Conservation (phyloP, 35 echinoderm and acorn worm species). For the Apostichopus californicus region DNA sequence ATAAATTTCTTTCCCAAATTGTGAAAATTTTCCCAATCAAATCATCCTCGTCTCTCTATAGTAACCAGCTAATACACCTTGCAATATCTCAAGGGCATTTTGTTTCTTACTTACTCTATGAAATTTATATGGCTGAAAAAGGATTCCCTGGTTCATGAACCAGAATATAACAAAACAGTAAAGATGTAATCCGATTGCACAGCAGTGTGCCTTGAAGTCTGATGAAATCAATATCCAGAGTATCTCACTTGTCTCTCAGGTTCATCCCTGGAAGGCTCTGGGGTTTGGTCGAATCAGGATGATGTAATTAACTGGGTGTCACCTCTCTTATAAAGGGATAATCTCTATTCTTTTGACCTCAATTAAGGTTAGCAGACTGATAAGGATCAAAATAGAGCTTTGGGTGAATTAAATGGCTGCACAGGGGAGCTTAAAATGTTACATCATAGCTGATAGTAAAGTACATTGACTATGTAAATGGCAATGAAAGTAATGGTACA, state of each 20-base stretch:
- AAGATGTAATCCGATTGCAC: neutral
- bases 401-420: neutral
- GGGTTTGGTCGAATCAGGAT: neutral
- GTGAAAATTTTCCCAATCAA: too few species aligned
- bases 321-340: constrained; percentile 5
- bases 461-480: too few species aligned
- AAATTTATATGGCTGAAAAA: neutral
- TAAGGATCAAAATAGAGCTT: too few species aligned
- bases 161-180: neutral
- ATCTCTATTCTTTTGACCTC: constrained; percentile 38
- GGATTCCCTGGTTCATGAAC: neutral
- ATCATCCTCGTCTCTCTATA: too few species aligned
- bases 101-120: neutral
- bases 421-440: too few species aligned
- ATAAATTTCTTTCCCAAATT: too few species aligned
- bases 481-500: too few species aligned
- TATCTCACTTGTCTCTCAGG: neutral
- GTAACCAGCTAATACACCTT: too few species aligned
- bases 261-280: neutral
- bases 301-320: constrained; percentile 28
- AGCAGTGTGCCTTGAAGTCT: neutral
- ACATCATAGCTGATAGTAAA: too few species aligned
- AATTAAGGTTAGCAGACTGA: constrained; percentile 9
- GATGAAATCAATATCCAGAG: constrained; percentile 12
- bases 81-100: neutral